Base-by-base conservation (phyloP, 2,797 vertebrate genomes). In the Lindbergichthys nudifrons region DNA sequence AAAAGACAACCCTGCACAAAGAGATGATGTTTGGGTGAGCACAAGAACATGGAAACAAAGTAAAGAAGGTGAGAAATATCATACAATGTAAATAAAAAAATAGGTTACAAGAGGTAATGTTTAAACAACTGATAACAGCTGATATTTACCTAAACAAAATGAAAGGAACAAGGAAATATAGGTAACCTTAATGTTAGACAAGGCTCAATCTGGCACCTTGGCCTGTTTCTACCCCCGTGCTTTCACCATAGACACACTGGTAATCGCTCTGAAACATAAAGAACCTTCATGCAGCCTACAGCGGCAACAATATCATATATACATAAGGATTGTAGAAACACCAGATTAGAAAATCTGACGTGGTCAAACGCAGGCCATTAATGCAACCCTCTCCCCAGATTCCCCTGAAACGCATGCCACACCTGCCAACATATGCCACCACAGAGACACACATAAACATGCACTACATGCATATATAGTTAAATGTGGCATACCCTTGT, bases 401-500 rank as follows among this genome's bases (percentile, higher is more conserved):
- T 43, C 13, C 23, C 54, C 52, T 58, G 60, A 73, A 53, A 64
- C 59, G 62, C 70, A 75, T 85, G 75, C 73, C 76, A 70, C 61
- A 51, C 47, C 51, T 65, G 23, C 61, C 54, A 66, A 72, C 75
- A 51, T 62, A 73, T 71, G 59, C 65, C 68, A 15, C 76, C 79
- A 77, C 52, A 72, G 53, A 88, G 42, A 88, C 53, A 84, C 64
- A 84, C 72, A 81, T 23, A 73, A 70, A 79, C 86, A 92, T 89
- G 89, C 89, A 89, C 63, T 73, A 51, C 89, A 91, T 91, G 87
- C 75, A 89, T 79, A 88, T 70, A 90, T 79, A 89, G 70, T 76
- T 86, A 92, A 91, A 92, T 71, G 69, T 86, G 80, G 87, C 91
- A 92, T 92, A 92, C 90, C 93, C 91, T 91, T 83, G 75, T 90